Evolutionary conservation across 2,113 vertebrate genomes (phyloP).

Genomic region (Pseudopipra pipra): DNA sequence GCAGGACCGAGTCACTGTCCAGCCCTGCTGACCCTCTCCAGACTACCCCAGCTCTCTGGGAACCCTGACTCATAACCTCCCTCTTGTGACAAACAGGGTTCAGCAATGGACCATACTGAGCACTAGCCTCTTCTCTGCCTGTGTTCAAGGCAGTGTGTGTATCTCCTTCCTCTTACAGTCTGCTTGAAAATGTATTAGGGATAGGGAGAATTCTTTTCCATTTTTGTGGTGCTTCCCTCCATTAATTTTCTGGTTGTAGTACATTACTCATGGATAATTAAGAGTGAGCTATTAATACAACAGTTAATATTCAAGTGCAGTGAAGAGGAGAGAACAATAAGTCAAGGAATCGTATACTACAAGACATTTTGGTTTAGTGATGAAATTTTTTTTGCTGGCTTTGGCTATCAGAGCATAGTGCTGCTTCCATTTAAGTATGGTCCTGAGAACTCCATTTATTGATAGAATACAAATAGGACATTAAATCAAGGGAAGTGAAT

Average conservation of each 20-base stretch:
- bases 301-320: conserved; percentile 81
- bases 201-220: conserved; percentile 55
- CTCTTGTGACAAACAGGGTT: rapidly evolving
- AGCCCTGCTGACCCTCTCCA: background rate
- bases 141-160: background rate
- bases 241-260: conserved; percentile 78
- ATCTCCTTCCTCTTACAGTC: background rate
- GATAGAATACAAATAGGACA: conserved; percentile 52
- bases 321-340: conserved; percentile 74
- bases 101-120: background rate
- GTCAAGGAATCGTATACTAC: conserved; percentile 64
- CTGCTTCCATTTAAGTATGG: conserved; percentile 18
- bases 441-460: conserved; percentile 51
- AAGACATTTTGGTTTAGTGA: conserved; percentile 47
- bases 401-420: conserved; percentile 41
- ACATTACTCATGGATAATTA: conserved; percentile 85
- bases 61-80: background rate
- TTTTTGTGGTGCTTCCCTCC: conserved; percentile 75
- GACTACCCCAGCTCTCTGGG: background rate
- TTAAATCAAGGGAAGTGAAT: conserved; percentile 50
- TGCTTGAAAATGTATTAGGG: conserved; percentile 6
- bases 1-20: background rate
- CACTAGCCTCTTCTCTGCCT: background rate
- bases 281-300: conserved; percentile 82
- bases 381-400: conserved; percentile 24